A percentile compares a stretch with the other conserved stretches of the same genome.
Evolutionary conservation across 2,888 invertebrate species (phyloP).

Genomic region (Microctonus aethiopoides): DNA sequence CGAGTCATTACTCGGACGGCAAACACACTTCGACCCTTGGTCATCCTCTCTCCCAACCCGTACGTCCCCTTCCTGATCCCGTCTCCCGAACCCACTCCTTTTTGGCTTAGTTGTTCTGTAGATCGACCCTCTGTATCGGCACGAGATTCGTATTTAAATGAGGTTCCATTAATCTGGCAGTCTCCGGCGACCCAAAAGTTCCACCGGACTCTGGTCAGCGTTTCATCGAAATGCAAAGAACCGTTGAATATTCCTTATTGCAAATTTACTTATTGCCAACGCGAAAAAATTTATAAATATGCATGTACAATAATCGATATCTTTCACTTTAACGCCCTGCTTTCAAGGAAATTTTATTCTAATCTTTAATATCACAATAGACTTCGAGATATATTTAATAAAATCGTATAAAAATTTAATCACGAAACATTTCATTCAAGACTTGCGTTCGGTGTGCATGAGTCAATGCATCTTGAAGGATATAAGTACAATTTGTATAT

Average conservation of each 20-base stretch:
- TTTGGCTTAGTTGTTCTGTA: slow-evolving; percentile 28
- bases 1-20: slow-evolving; percentile 66
- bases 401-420: not conserved
- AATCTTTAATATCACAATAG: too few species aligned
- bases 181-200: slow-evolving; percentile 60
- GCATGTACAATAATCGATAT: slow-evolving; percentile 11
- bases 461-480: slow-evolving; percentile 21
- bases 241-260: slow-evolving; percentile 46
- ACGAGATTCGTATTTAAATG: slow-evolving; percentile 68
- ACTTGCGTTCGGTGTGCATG: slow-evolving; percentile 27
- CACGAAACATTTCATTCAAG: slow-evolving; percentile 28
- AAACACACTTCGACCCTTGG: slow-evolving; percentile 66
- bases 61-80: slow-evolving; percentile 20
- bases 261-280: slow-evolving; percentile 33
- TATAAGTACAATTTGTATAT: not conserved
- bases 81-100: slow-evolving; percentile 25
- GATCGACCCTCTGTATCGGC: slow-evolving; percentile 57
- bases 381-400: too few species aligned
- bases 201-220: slow-evolving; percentile 59
- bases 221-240: slow-evolving; percentile 53
- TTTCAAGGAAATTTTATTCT: too few species aligned
- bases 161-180: slow-evolving; percentile 64
- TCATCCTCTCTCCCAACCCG: slow-evolving; percentile 52
- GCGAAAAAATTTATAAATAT: slow-evolving; percentile 31
- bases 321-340: not conserved